Evolutionary conservation across 2,113 vertebrate genomes (phyloP), one percentile per base, ranked within the genome.

Genomic region (Polypterus bichir): DNA sequence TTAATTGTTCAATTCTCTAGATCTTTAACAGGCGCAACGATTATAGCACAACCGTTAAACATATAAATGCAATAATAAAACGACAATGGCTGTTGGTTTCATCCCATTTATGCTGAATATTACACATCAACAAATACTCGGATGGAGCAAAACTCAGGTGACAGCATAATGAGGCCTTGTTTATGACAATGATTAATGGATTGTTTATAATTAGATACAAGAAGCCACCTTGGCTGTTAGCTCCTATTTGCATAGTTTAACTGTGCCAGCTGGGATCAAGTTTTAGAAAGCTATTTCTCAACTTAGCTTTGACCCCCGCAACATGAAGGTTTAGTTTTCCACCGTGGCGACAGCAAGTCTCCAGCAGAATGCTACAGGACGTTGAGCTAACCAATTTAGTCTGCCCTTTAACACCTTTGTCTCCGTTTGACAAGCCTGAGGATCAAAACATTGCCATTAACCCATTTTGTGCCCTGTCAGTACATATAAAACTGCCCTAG

Each of bases 311-410:
- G 78, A 80, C 77, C 81, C 73, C 66, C 53, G 69, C 73, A 67
- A 71, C 75, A 79, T 68, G 74, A 69, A 57, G 62, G 72, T 75
- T 68, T 84, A 81, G 68, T 61, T 71, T 79, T 84, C 78, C 79
- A 73, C 64, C 61, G 75, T 79, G 85, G 86, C 84, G 83, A 86
- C 86, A 88, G 81, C 70, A 69, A 77, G 86, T 88, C 86, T 87
- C 81, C 80, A 83, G 74, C 72, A 46, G 70, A 74, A 87, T 86
- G 79, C 81, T 81, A 75, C 83, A 85, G 82, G 83, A 82, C 66
- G 58, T 44, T 73, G 63, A 76, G 73, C 57, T 69, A 72, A 81
- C 81, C 75, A 72, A 84, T 81, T 81, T 82, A 84, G 77, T 73
- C 67, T 70, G 44, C 54, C 57, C 48, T 66, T 71, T 80, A 75